Conservation (phyloP, 2,888 invertebrate genomes). For the Nezara viridula region DNA sequence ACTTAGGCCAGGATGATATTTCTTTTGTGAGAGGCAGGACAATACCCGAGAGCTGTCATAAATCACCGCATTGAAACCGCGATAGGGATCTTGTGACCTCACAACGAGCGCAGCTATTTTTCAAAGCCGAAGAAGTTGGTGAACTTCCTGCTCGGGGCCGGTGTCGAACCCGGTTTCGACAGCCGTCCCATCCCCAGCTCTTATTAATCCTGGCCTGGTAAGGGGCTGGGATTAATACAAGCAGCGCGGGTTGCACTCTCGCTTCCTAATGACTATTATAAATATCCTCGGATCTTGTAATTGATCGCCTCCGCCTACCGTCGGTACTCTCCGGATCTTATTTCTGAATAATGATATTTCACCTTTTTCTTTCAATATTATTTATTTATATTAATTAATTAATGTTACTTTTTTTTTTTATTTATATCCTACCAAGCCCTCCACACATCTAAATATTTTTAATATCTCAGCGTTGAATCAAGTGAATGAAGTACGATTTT, state of each 20-base stretch:
- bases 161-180: not conserved
- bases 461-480: not conserved
- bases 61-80: not conserved
- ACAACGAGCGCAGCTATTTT: conserved; percentile 37
- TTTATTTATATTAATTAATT: not conserved
- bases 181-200: not conserved
- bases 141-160: not conserved
- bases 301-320: not conserved
- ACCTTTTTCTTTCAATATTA: not conserved
- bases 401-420: not conserved
- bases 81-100: conserved; percentile 4
- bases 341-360: not conserved
- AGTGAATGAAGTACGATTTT: too few species aligned
- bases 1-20: not conserved
- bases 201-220: not conserved
- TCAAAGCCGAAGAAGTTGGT: not conserved
- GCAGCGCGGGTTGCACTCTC: not conserved
- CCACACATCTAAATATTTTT: not conserved
- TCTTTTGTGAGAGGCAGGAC: conserved; percentile 1
- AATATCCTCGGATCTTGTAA: not conserved
- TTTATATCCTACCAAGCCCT: not conserved
- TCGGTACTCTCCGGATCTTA: not conserved
- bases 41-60: conserved; percentile 25
- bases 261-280: not conserved
- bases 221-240: not conserved